A percentile compares a stretch with the other conserved stretches of the same genome.
These are phyloP conservation scores for Rhabditoides inermis DNA, from an alignment of 2,888 invertebrate species.

Conservation along the genomic window DNA sequence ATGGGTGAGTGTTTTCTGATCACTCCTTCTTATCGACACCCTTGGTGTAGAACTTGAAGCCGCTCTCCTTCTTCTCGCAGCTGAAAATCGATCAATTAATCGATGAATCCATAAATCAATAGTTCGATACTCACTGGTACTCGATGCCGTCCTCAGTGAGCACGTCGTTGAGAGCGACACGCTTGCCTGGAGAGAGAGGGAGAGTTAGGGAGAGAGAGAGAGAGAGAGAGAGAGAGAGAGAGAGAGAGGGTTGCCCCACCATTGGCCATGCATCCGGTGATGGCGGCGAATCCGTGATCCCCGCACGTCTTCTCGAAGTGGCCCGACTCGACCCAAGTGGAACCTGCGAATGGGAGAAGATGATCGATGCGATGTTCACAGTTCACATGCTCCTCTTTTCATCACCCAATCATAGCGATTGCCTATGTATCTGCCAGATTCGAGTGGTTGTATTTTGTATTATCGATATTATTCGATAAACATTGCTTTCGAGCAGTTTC, in stretches of 20 bases:
- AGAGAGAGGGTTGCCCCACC: neutral
- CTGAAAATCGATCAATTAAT: slow-evolving; percentile 8
- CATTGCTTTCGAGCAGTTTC: no score
- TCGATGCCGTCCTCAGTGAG: slow-evolving; percentile 3
- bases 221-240: neutral
- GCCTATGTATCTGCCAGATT: no score
- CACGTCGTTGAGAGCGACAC: slow-evolving; percentile 5
- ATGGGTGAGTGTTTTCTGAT: no score
- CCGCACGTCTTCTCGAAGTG: slow-evolving; percentile 11
- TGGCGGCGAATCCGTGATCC: slow-evolving; percentile 2
- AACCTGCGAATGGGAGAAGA: slow-evolving; percentile 5
- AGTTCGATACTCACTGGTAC: slow-evolving; percentile 7
- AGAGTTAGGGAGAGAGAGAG: neutral
- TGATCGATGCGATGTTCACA: no score
- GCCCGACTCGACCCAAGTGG: slow-evolving; percentile 8
- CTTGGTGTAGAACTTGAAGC: slow-evolving; percentile 18
- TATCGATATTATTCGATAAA: no score
- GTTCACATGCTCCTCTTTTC: no score
- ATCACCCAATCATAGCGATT: no score
- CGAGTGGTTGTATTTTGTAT: no score
- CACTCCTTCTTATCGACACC: no score
- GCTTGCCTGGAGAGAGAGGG: neutral
- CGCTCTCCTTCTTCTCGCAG: slow-evolving; percentile 16
- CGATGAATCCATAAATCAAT: neutral
- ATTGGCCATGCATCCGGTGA: slow-evolving; percentile 8